Evolutionary conservation across 2,113 vertebrate species (phyloP).

Genomic region (Ia io): DNA sequence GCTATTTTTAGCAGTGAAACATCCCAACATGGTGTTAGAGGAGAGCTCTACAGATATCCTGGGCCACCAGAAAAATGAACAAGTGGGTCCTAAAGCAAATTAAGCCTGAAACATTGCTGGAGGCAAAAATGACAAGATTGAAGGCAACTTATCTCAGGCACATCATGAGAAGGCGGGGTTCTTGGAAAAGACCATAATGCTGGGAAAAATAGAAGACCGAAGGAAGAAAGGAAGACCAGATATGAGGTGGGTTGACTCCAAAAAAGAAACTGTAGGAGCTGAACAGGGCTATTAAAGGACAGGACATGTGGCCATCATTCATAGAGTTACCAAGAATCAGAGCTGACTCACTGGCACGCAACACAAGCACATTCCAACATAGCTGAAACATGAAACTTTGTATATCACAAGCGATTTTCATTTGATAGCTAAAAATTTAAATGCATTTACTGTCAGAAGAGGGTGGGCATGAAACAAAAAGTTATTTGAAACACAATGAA

Average conservation of each 20-base stretch:
- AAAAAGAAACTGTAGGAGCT: not conserved
- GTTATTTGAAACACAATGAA: slow-evolving; percentile 30
- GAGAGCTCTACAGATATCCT: not conserved
- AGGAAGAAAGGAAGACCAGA: not conserved
- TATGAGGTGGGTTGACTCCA: not conserved
- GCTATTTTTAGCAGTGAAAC: not conserved
- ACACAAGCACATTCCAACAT: not conserved
- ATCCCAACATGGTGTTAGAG: not conserved
- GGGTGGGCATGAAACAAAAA: not conserved
- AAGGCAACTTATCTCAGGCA: not conserved
- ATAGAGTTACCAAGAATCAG: not conserved
- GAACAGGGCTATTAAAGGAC: not conserved
- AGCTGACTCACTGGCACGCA: not conserved
- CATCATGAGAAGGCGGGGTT: not conserved
- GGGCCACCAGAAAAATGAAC: not conserved
- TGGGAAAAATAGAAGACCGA: not conserved
- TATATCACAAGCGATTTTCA: slow-evolving; percentile 1
- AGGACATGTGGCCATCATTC: too few species aligned
- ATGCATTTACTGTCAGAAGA: not conserved
- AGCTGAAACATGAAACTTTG: not conserved
- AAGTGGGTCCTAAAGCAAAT: not conserved
- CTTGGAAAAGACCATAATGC: not conserved
- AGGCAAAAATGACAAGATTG: not conserved
- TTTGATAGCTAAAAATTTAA: slow-evolving; percentile 43
- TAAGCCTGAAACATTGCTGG: not conserved